These are phyloP conservation scores for Pseudomyrmex pallidus DNA, from an alignment of 1,140 invertebrate species.

Conservation along the genomic window DNA sequence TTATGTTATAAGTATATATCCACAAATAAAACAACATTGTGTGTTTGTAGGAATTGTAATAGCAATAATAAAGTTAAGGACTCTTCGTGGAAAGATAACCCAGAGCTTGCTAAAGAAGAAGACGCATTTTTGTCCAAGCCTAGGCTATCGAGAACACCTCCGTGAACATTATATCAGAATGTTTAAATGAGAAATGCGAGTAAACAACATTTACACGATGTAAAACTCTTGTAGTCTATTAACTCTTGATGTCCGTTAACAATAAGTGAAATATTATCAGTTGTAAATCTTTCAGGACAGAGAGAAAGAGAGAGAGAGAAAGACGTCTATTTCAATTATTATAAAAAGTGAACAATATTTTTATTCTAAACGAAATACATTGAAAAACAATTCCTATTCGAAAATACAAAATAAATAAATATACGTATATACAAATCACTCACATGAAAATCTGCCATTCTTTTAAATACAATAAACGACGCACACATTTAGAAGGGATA, in stretches of 20 bases:
- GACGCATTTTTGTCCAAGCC: conserved; percentile 78
- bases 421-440: conserved; percentile 67
- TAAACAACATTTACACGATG: conserved; percentile 1
- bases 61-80: conserved; percentile 15
- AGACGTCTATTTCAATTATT: background rate
- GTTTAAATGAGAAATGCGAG: background rate
- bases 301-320: background rate
- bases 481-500: conserved; percentile 27
- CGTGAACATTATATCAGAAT: conserved; percentile 32
- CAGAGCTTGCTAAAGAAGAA: conserved; percentile 54
- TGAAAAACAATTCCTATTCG: background rate
- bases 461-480: conserved; percentile 15
- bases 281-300: too few relatives aligned
- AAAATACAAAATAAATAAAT: conserved; percentile 65
- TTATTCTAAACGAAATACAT: conserved; percentile 29
- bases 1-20: background rate
- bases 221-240: conserved; percentile 37
- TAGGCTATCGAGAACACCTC: conserved; percentile 77
- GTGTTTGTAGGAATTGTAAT: conserved; percentile 51
- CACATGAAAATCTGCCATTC: background rate
- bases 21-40: conserved; percentile 11
- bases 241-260: conserved; percentile 1
- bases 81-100: conserved; percentile 23
- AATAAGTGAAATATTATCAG: background rate
- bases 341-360: background rate